Conservation (phyloP, 2,113 vertebrate genomes). For the Ammodramus savannarum region DNA sequence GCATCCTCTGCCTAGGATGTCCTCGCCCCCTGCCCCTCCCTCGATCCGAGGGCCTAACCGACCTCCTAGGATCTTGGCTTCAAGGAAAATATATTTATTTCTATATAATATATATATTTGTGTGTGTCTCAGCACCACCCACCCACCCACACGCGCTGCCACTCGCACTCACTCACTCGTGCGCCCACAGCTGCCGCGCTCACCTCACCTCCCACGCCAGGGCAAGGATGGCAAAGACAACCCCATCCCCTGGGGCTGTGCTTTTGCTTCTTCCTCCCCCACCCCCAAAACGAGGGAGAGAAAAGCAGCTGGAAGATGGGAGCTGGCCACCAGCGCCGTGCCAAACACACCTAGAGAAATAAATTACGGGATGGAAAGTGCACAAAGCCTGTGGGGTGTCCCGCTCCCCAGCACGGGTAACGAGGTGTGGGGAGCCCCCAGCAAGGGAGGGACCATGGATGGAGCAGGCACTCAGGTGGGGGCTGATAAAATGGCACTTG, state of each 20-base stretch:
- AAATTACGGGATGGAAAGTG: constrained; percentile 17
- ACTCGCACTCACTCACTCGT: constrained; percentile 40
- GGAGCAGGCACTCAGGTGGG: constrained; percentile 33
- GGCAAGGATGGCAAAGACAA: neutral
- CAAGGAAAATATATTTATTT: constrained; percentile 62
- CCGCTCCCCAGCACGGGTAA: neutral
- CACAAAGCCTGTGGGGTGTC: neutral
- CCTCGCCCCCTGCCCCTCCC: neutral
- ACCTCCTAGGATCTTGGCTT: neutral
- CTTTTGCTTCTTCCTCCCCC: neutral
- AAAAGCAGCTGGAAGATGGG: neutral
- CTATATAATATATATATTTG: constrained; percentile 60
- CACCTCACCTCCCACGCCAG: neutral
- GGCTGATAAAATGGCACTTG: constrained; percentile 49
- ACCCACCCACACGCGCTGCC: neutral
- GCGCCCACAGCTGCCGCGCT: neutral
- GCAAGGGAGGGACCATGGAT: neutral
- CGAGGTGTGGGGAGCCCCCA: rapidly evolving
- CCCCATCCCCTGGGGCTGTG: neutral
- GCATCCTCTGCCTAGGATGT: neutral
- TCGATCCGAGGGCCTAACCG: neutral
- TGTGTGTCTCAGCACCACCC: constrained; percentile 45
- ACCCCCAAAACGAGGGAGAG: neutral
- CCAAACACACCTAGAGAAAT: constrained; percentile 15
- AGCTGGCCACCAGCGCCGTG: neutral